These are phyloP conservation scores for Tupaia tana DNA, from an alignment of 2,113 vertebrate species.

Conservation along the genomic window DNA sequence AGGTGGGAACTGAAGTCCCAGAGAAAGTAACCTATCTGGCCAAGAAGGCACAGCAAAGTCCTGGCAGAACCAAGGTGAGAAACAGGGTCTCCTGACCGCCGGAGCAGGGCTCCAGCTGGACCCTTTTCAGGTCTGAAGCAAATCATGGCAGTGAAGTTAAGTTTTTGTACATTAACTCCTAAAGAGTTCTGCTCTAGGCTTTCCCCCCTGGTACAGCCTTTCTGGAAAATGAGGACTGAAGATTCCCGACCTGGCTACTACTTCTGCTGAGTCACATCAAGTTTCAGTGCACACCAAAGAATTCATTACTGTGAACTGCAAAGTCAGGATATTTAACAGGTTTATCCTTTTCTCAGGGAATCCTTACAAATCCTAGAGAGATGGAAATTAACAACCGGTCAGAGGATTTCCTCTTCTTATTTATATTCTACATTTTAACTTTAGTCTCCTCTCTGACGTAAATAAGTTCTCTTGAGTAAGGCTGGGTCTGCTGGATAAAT, in stretches of 20 bases:
- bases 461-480: conserved; percentile 43
- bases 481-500: background rate
- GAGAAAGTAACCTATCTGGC: background rate
- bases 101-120: background rate
- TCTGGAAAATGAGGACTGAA: conserved; percentile 50
- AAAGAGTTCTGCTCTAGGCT: conserved; percentile 41
- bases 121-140: conserved; percentile 1
- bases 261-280: conserved; percentile 60
- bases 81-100: conserved; percentile 7
- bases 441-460: conserved; percentile 39
- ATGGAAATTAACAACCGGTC: conserved; percentile 49
- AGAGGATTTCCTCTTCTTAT: conserved; percentile 61
- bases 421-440: conserved; percentile 46
- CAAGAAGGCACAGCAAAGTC: background rate
- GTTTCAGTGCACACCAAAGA: conserved; percentile 65
- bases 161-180: conserved; percentile 44
- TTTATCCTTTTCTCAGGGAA: conserved; percentile 61
- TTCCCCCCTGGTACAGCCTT: conserved; percentile 14
- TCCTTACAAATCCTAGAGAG: conserved; percentile 37
- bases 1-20: background rate
- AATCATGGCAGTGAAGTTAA: background rate
- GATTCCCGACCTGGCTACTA: conserved; percentile 32
- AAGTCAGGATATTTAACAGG: conserved; percentile 62
- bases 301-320: conserved; percentile 59
- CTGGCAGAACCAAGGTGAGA: background rate